Evolutionary conservation across 2,113 vertebrate species (phyloP).

Genomic region (Crotophaga sulcirostris): DNA sequence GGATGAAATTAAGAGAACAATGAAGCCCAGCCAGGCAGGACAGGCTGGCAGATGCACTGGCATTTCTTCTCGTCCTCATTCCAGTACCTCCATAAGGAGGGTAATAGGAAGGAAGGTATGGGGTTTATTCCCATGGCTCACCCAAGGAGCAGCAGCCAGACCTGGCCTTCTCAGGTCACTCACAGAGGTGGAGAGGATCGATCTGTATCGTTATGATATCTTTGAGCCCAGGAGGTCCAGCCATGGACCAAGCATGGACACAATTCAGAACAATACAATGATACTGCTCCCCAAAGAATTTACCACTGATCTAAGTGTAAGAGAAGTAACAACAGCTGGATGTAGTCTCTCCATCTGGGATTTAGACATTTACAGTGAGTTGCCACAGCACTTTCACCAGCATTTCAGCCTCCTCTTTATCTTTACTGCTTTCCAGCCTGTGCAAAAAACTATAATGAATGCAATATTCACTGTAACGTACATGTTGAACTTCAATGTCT

Average conservation of each 20-base stretch:
- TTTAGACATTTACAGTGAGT: neutral
- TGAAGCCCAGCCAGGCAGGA: neutral
- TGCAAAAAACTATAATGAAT: neutral
- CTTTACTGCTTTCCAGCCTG: neutral
- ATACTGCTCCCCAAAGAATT: neutral
- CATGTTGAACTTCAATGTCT: neutral
- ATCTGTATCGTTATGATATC: neutral
- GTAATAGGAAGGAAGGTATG: neutral
- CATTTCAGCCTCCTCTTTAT: neutral
- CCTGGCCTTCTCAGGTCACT: neutral
- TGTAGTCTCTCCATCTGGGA: neutral
- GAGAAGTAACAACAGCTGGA: conserved; percentile 3
- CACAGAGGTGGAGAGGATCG: neutral
- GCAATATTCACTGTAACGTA: conserved; percentile 15
- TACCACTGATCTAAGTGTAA: neutral
- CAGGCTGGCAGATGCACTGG: neutral
- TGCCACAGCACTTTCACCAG: neutral
- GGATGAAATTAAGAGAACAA: conserved; percentile 1
- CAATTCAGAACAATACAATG: neutral
- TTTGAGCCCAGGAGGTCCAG: neutral
- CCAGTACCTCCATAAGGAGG: neutral
- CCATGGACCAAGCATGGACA: neutral
- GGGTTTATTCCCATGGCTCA: neutral
- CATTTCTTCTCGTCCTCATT: neutral
- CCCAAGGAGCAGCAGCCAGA: neutral